phyloP scores from a whole-genome alignment of 2,888 invertebrate species.

The Keiferia lycopersicella region DNA sequence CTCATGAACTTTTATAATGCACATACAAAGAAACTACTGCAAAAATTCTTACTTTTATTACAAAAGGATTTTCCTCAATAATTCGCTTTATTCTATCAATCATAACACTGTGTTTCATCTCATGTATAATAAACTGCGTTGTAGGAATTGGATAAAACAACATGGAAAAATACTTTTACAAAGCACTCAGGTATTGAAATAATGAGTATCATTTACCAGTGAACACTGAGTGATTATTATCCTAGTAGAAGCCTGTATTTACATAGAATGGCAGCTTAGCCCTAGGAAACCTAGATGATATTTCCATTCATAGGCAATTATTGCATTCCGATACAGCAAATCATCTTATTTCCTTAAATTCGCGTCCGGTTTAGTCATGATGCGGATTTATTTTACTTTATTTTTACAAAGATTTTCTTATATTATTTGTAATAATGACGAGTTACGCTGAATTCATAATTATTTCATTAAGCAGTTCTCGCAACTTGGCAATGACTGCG shows the following conservation, averaged over 20 bases:
- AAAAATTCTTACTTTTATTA: not conserved
- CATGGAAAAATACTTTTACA: not conserved
- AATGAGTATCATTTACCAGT: constrained; percentile 10
- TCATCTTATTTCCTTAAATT: constrained; percentile 37
- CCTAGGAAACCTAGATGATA: constrained; percentile 39
- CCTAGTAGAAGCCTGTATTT: constrained; percentile 35
- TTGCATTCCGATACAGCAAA: constrained; percentile 35
- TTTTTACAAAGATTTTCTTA: constrained; percentile 14
- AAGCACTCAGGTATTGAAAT: not conserved
- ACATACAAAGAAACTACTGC: too few relatives aligned
- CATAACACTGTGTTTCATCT: not conserved
- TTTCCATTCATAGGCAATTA: constrained; percentile 49
- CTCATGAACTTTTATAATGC: too few relatives aligned
- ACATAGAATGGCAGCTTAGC: constrained; percentile 37
- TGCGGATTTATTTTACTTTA: constrained; percentile 20
- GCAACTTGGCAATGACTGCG: constrained; percentile 43
- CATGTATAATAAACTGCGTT: not conserved
- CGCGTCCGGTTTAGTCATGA: constrained; percentile 18
- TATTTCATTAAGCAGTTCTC: constrained; percentile 33
- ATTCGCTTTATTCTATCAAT: not conserved
- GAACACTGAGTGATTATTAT: constrained; percentile 9
- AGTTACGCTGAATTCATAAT: constrained; percentile 41
- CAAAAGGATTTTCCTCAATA: not conserved
- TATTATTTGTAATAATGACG: constrained; percentile 36
- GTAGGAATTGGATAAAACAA: not conserved